Percentiles rank a stretch among this genome's conserved stretches.
Evolutionary conservation across 2,888 invertebrate species (phyloP).

Genomic region (Trichopoda pennipes): DNA sequence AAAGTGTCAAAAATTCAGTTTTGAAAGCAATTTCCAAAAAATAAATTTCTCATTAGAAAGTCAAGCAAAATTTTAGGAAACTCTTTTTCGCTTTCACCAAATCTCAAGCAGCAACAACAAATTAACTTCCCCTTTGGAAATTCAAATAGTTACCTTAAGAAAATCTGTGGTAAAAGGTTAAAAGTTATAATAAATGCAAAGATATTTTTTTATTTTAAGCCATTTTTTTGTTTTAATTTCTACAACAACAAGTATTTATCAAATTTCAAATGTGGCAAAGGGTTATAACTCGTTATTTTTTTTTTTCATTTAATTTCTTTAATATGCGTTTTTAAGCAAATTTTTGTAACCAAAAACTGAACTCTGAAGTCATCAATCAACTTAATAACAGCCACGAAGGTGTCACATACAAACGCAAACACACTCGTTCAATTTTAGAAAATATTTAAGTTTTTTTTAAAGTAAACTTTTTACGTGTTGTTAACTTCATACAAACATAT

Average conservation of each 20-base stretch:
- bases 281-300: slow-evolving; percentile 38
- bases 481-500: slow-evolving; percentile 36
- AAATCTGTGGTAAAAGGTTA: slow-evolving; percentile 27
- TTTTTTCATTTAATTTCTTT: background rate
- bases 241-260: slow-evolving; percentile 14
- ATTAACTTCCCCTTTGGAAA: background rate
- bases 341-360: slow-evolving; percentile 34
- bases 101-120: background rate
- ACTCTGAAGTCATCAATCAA: slow-evolving; percentile 52
- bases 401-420: slow-evolving; percentile 51
- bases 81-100: background rate
- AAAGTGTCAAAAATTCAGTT: no score
- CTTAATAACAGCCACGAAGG: slow-evolving; percentile 53
- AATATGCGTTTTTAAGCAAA: slow-evolving; percentile 11
- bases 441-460: slow-evolving; percentile 19
- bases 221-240: slow-evolving; percentile 12
- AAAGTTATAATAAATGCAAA: slow-evolving; percentile 19
- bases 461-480: slow-evolving; percentile 27
- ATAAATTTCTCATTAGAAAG: no score
- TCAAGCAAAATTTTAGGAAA: no score
- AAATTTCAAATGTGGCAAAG: slow-evolving; percentile 36
- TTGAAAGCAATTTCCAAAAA: no score
- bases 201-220: background rate
- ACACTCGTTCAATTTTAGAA: slow-evolving; percentile 39
- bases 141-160: background rate